Base-by-base conservation (phyloP, 2,888 invertebrate species). In the Seira sanloemensis region DNA sequence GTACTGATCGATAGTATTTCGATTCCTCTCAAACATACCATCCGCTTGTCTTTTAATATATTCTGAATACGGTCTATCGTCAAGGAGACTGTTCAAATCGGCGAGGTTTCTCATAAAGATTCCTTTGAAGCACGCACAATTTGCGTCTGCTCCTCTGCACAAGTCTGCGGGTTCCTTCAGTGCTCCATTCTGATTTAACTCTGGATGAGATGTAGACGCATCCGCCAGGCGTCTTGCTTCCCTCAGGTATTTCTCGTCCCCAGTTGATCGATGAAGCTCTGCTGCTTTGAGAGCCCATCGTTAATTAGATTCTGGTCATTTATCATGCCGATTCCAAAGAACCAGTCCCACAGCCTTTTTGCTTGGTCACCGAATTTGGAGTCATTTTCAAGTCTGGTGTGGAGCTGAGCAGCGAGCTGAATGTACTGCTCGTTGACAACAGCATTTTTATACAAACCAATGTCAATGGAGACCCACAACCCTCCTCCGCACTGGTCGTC, bases 401-500 rank as follows among this genome's bases (percentile, higher is more conserved):
- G 88, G 0, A 89, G 65, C 0, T 77, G 74, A 2, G 88, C 88
- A 7, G 86, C 85, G 12, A 88, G 25, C 65, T 87, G 84, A 46
- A 89, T 88, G 62, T 80, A 88, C 21, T 88, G 65, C 66, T 88
- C 89, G 46, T 89, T 89, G 1, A 87, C 86, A 66, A 89, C 86
- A 0, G 89, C 89, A 24, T 89, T 89, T 50, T 89, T 89, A 69
- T 88, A 88, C n/a, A n/a, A n/a, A 18, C 83, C 86, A 23, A 75
- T 80, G 18, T 85, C 37, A 23, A 83, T 88, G 16, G 74, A 84
- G 88, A 88, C 88, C 88, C 88, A 89, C 0, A 88, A 26, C 0
- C 89, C 89, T 1, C 85, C 88, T 0, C 89, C 89, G 58, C 88
- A 89, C n/a, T 81, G 79, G 27, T 87, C 27, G 77, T 89, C 89